These are phyloP conservation scores for Chydorus sphaericus DNA, from an alignment of 2,888 invertebrate genomes.

Conservation along the genomic window DNA sequence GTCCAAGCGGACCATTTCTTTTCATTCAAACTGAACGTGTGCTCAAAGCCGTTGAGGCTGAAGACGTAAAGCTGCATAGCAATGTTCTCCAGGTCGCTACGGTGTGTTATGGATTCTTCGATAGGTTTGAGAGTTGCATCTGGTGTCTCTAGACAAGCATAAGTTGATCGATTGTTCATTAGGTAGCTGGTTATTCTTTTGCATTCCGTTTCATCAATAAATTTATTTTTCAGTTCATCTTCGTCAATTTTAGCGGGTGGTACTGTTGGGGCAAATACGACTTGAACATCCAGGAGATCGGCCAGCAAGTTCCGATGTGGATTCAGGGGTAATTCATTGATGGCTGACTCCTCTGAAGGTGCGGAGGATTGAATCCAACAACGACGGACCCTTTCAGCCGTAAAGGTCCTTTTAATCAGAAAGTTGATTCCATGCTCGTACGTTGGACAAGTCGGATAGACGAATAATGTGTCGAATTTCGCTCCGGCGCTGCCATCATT, in stretches of 20 bases:
- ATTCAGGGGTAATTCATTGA: neutral
- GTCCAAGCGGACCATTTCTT: neutral
- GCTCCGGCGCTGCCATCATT: neutral
- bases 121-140: neutral
- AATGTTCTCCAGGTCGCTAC: neutral
- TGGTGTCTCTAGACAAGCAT: neutral
- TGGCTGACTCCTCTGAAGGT: neutral
- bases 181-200: neutral
- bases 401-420: neutral
- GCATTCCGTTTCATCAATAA: neutral
- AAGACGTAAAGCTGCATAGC: neutral
- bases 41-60: neutral
- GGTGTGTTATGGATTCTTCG: neutral
- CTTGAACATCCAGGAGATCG: neutral
- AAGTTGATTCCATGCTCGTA: neutral
- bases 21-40: neutral
- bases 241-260: no score
- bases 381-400: neutral
- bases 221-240: neutral
- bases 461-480: neutral
- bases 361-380: neutral
- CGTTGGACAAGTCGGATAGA: neutral
- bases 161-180: neutral
- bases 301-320: neutral
- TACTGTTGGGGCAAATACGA: neutral